phyloP scores from a whole-genome alignment of 1,140 invertebrate species.

The Drosophila tani region DNA sequence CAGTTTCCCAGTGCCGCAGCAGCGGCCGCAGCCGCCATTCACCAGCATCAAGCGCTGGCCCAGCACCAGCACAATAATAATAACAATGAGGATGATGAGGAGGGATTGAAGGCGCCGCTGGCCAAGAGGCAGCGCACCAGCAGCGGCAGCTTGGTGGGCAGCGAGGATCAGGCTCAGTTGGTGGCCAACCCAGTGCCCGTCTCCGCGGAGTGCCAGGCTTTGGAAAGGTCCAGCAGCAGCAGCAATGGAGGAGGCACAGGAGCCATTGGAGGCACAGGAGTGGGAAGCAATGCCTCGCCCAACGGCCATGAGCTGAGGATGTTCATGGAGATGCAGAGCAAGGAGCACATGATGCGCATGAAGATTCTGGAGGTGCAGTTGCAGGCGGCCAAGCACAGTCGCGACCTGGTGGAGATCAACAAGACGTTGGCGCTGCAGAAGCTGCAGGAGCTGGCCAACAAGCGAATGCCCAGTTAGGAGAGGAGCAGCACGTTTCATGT shows the following conservation, averaged over 20 bases:
- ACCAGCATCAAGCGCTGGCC: slow-evolving; percentile 75
- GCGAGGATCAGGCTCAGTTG: slow-evolving; percentile 53
- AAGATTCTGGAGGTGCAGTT: slow-evolving; percentile 83
- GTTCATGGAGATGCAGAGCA: slow-evolving; percentile 84
- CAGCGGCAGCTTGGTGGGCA: slow-evolving; percentile 55
- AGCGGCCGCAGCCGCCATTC: slow-evolving; percentile 76
- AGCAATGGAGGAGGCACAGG: slow-evolving; percentile 17
- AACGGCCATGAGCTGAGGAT: slow-evolving; percentile 62
- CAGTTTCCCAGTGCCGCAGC: slow-evolving; percentile 78
- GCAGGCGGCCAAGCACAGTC: slow-evolving; percentile 83
- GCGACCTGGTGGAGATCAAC: slow-evolving; percentile 83
- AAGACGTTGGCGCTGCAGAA: slow-evolving; percentile 83
- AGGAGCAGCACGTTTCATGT: slow-evolving; percentile 43
- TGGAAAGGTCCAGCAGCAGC: slow-evolving; percentile 55
- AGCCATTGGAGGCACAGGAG: neutral
- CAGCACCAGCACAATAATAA: slow-evolving; percentile 59
- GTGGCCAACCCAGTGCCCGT: slow-evolving; percentile 30
- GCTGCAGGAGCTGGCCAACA: slow-evolving; percentile 79
- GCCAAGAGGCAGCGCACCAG: slow-evolving; percentile 75
- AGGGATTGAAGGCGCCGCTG: slow-evolving; percentile 50
- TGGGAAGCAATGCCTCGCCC: slow-evolving; percentile 4
- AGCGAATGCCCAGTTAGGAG: slow-evolving; percentile 75
- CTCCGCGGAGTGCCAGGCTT: slow-evolving; percentile 51
- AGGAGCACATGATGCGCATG: slow-evolving; percentile 84
- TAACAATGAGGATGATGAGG: slow-evolving; percentile 68